These are phyloP conservation scores for Drosophila kambysellisi DNA, from an alignment of 2,888 invertebrate species.

Conservation along the genomic window DNA sequence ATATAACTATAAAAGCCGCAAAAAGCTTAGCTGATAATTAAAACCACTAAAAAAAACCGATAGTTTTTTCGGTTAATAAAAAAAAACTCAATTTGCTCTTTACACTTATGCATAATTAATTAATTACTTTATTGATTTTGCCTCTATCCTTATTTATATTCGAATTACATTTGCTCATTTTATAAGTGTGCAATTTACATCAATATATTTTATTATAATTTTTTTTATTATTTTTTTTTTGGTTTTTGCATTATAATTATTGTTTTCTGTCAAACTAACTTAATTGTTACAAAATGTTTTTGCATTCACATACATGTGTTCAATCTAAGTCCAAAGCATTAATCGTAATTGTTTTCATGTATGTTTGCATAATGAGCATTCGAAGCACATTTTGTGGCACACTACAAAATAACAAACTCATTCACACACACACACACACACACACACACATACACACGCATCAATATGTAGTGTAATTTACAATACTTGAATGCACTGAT, in stretches of 20 bases:
- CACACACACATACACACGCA: conserved; percentile 1
- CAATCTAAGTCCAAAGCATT: conserved; percentile 30
- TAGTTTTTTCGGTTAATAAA: neutral
- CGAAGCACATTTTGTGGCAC: conserved; percentile 2
- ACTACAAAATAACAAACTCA: conserved; percentile 18
- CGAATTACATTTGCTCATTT: conserved; percentile 30
- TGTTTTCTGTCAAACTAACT: conserved; percentile 82
- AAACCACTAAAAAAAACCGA: neutral
- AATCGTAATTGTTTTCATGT: conserved; percentile 15
- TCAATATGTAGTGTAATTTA: conserved; percentile 46
- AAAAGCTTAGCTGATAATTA: neutral
- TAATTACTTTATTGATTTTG: conserved; percentile 60
- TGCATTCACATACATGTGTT: conserved; percentile 55
- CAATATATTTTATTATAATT: conserved; percentile 21
- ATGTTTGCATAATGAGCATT: conserved; percentile 18
- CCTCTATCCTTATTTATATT: conserved; percentile 26
- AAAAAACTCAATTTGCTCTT: conserved; percentile 15
- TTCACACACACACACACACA: conserved; percentile 1
- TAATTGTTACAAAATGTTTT: conserved; percentile 64
- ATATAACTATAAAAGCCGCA: neutral
- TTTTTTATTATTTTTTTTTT: conserved; percentile 4
- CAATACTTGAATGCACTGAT: conserved; percentile 65
- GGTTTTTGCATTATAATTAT: conserved; percentile 71
- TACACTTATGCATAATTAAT: conserved; percentile 66
- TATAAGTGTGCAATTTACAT: conserved; percentile 43